Conservation (phyloP, 2,113 vertebrate genomes). For the Tylochromis polylepis region DNA sequence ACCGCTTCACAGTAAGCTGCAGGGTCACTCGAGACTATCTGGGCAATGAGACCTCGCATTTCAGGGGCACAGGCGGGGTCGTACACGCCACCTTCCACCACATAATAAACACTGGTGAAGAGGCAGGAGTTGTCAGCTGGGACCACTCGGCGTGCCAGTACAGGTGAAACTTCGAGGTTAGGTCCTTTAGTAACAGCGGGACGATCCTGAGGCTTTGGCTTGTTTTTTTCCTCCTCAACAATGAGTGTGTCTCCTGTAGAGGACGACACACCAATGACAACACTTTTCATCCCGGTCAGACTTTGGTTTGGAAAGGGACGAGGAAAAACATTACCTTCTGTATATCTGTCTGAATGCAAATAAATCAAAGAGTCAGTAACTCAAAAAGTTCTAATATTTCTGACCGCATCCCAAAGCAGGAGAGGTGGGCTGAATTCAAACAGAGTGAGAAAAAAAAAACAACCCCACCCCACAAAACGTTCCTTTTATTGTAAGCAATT, state of each 20-base stretch:
- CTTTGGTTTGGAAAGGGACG: neutral
- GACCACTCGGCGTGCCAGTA: constrained; percentile 80
- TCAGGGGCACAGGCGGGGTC: constrained; percentile 85
- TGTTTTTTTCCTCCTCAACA: constrained; percentile 89
- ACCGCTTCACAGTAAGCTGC: constrained; percentile 87
- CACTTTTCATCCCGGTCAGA: neutral
- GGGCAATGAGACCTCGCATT: constrained; percentile 90
- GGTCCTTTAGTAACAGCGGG: constrained; percentile 66
- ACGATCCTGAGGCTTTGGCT: constrained; percentile 66
- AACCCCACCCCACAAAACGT: neutral
- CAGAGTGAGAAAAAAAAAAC: too few relatives aligned
- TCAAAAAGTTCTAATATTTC: neutral
- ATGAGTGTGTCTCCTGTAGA: constrained; percentile 92
- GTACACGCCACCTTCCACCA: constrained; percentile 89
- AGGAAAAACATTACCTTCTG: neutral
- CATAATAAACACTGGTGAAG: constrained; percentile 94
- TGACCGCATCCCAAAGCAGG: neutral
- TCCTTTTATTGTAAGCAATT: neutral
- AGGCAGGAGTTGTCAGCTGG: constrained; percentile 97
- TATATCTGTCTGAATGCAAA: neutral
- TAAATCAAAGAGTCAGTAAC: neutral
- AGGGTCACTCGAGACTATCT: constrained; percentile 89
- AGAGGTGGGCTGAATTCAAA: neutral
- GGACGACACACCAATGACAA: neutral
- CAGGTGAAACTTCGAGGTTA: constrained; percentile 66